A percentile compares a stretch with the other conserved stretches of the same genome.
phyloP scores from a whole-genome alignment of 2,888 invertebrate species.

The Pseudeuparius sepicola region DNA sequence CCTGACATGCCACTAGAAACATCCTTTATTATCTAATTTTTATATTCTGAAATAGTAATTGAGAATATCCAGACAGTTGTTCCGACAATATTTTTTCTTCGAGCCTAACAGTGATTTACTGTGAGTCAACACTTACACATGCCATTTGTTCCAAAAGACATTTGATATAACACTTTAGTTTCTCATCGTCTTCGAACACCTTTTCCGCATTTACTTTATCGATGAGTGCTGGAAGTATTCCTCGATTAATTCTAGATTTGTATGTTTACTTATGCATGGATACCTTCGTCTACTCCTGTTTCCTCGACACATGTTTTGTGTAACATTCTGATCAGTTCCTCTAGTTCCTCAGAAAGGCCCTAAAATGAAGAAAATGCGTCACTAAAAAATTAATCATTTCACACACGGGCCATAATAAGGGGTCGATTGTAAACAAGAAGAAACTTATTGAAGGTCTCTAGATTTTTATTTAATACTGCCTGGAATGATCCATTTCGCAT shows the following conservation, averaged over 20 bases:
- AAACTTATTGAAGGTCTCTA: too few species aligned
- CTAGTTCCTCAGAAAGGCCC: conserved; percentile 31
- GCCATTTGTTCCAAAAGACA: conserved; percentile 30
- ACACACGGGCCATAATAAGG: too few species aligned
- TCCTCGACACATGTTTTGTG: conserved; percentile 37
- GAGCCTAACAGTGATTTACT: too few species aligned
- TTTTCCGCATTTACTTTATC: conserved; percentile 28
- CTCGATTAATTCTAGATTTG: background rate
- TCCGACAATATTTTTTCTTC: conserved; percentile 2
- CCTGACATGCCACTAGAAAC: too few species aligned
- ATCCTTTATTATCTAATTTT: too few species aligned
- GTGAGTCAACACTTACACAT: conserved; percentile 32
- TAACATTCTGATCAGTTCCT: conserved; percentile 34
- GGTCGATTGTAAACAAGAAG: too few species aligned
- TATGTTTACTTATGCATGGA: too few species aligned
- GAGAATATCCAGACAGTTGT: too few species aligned
- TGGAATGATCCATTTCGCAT: too few species aligned
- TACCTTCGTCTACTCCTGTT: conserved; percentile 37
- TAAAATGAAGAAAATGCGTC: conserved; percentile 14
- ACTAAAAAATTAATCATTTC: too few species aligned
- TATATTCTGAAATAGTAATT: too few species aligned
- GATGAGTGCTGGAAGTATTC: conserved; percentile 18
- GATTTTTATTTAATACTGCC: too few species aligned
- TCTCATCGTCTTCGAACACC: conserved; percentile 30
- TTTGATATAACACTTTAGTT: conserved; percentile 32